Evolutionary conservation across 2,797 vertebrate species (phyloP).

Genomic region (Pseudochirops corinnae): DNA sequence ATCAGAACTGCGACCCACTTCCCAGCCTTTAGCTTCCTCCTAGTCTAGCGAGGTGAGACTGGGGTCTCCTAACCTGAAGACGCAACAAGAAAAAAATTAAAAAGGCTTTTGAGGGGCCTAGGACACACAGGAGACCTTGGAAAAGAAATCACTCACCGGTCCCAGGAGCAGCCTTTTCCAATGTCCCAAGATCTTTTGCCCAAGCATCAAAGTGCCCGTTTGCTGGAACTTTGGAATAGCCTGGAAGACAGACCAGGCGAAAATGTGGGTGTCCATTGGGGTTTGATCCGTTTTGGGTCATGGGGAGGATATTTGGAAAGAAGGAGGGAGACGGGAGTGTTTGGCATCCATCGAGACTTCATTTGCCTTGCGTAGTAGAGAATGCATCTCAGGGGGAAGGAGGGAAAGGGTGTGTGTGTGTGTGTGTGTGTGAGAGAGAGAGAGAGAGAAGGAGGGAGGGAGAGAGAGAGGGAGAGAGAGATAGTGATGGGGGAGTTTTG

Average conservation of each 20-base stretch:
- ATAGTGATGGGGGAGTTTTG: not conserved
- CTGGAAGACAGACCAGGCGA: not conserved
- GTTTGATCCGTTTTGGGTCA: not conserved
- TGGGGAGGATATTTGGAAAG: conserved; percentile 27
- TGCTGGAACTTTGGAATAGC: not conserved
- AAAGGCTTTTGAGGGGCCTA: not conserved
- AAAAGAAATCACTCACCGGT: conserved; percentile 50
- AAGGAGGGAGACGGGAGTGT: not conserved
- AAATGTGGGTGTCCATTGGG: not conserved
- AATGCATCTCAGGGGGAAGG: not conserved
- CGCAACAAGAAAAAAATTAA: not conserved
- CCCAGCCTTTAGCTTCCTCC: not conserved
- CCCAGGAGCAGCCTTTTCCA: conserved; percentile 36
- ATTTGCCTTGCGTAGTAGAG: not conserved
- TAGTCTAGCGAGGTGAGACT: not conserved
- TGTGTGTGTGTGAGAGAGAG: no score
- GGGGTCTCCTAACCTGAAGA: not conserved
- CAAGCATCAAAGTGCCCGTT: not conserved
- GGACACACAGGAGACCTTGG: conserved; percentile 14
- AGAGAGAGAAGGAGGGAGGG: not conserved
- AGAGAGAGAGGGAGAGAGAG: not conserved
- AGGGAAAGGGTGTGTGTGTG: not conserved
- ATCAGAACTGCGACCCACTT: not conserved
- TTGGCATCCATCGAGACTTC: not conserved
- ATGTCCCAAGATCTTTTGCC: not conserved